Evolutionary conservation across 2,113 vertebrate genomes (phyloP), one percentile per base, ranked within the genome.

Genomic region (Marcusenius ussheri): DNA sequence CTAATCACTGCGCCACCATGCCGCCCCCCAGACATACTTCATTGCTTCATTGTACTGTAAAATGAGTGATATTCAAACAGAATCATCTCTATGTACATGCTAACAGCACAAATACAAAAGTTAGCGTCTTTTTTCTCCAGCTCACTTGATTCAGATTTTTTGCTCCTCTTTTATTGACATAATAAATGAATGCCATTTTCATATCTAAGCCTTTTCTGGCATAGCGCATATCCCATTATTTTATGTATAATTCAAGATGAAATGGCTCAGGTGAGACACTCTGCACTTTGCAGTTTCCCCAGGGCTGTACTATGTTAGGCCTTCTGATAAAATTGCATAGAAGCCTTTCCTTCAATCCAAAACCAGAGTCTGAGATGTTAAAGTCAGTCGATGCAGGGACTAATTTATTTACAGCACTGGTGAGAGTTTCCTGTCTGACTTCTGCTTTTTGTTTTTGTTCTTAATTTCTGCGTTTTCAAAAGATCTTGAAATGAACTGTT

Each of bases 191-290:
- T 50, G 9, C 50, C 17, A 70, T 89, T 83, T 50, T 77, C n/a
- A 17, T 51, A 80, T n/a, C 15, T 50, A 35, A 51, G 3, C 45
- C 87, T n/a, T 46, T 42, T 74, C 17, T 89, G 70, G 5, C 45
- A 49, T 27, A 13, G 21, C 11, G 27, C 6, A 80, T 35, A 89
- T 80, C 9, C 58, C 24, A 77, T 51, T 80, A 50, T 39, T 19
- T 19, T 80, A 80, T 89, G 49, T 80, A 89, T 89, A 89, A 80
- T 80, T 77, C 47, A 89, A 24, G 27, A 31, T 2, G 6, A 39
- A 50, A 7, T 31, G 9, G 31, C 77, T 27, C 88, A 89, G 88
- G 66, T 89, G 88, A 42, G 70, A 47, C 46, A 21, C 27, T 19
- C 88, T 80, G 47, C 47, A 80, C 27, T 51, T 50, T 21, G n/a